These are phyloP conservation scores for Sitobion miscanthi DNA, from an alignment of 1,140 invertebrate genomes.

Conservation along the genomic window DNA sequence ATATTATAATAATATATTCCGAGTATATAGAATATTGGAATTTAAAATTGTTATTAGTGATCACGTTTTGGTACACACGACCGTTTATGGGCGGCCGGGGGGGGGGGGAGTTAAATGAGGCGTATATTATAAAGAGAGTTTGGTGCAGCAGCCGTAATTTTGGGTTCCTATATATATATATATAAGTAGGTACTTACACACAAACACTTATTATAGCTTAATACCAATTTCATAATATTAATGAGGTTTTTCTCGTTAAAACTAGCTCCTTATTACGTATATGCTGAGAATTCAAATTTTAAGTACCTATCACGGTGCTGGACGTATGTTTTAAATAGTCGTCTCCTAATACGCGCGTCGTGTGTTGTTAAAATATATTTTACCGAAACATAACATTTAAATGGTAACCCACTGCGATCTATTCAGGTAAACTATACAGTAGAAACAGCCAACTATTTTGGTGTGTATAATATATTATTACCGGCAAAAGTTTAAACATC, in stretches of 20 bases:
- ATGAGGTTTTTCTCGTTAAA: neutral
- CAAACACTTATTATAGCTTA: neutral
- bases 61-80: neutral
- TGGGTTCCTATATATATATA: too few species aligned
- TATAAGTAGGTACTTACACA: too few species aligned
- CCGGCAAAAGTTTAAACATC: neutral
- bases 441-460: neutral
- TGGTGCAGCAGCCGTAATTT: neutral
- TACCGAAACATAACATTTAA: neutral
- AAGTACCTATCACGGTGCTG: neutral
- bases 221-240: neutral
- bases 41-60: slow-evolving; percentile 15
- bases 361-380: neutral
- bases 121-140: neutral
- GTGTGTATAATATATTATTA: neutral
- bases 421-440: neutral
- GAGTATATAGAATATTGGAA: neutral
- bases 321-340: neutral
- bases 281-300: neutral
- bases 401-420: neutral
- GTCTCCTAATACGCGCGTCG: neutral
- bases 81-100: too few species aligned
- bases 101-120: neutral
- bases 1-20: neutral
- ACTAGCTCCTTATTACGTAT: neutral